Evolutionary conservation across 2,113 vertebrate species (phyloP).

Genomic region (Epinephelus lanceolatus): DNA sequence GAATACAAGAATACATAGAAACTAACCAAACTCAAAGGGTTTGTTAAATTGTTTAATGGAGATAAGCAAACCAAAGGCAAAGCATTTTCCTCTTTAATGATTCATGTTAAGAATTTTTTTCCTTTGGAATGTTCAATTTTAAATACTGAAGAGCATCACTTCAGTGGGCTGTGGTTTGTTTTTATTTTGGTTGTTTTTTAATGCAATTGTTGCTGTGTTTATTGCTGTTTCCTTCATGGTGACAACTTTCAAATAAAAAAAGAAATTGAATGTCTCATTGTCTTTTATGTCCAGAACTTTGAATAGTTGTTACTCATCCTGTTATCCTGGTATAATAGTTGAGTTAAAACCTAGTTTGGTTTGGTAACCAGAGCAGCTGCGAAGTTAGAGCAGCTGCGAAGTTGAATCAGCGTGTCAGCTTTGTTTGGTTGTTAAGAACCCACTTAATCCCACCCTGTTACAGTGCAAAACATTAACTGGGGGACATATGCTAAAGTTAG

Average conservation of each 20-base stretch:
- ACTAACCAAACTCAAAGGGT: neutral
- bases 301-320: neutral
- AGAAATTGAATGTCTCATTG: neutral
- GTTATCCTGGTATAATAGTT: too few species aligned
- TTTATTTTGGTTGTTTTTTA: constrained; percentile 36
- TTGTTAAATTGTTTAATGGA: neutral
- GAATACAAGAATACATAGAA: neutral
- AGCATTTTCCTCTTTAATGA: constrained; percentile 5
- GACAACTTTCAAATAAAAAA: constrained; percentile 62
- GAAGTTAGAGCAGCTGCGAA: too few species aligned
- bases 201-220: constrained; percentile 40
- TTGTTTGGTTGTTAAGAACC: too few species aligned
- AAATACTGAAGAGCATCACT: neutral
- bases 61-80: neutral
- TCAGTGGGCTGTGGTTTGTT: constrained; percentile 34
- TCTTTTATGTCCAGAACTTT: neutral
- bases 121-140: constrained; percentile 1
- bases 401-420: too few species aligned
- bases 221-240: constrained; percentile 49
- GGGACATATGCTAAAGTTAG: too few species aligned
- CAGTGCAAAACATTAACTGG: too few species aligned
- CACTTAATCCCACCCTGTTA: too few species aligned
- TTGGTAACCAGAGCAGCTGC: too few species aligned
- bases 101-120: neutral
- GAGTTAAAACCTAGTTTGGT: too few species aligned